These are phyloP conservation scores for Protobothrops mucrosquamatus DNA, from an alignment of 2,113 vertebrate species.

Conservation along the genomic window DNA sequence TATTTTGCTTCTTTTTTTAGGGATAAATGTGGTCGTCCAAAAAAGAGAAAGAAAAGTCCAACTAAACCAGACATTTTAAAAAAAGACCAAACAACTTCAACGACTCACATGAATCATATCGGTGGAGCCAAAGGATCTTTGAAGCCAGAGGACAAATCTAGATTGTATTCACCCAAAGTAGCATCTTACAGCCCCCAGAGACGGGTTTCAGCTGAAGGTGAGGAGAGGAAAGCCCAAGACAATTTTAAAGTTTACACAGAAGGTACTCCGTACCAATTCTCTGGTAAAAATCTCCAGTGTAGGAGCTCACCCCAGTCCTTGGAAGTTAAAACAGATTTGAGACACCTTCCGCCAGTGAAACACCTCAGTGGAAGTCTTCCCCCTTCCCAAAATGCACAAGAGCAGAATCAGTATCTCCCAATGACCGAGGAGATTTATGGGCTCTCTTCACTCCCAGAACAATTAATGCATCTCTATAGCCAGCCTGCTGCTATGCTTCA, in stretches of 20 bases:
- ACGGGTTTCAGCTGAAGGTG: conserved; percentile 64
- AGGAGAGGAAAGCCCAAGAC: conserved; percentile 76
- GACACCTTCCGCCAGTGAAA: conserved; percentile 59
- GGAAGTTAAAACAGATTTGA: conserved; percentile 57
- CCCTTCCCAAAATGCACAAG: conserved; percentile 58
- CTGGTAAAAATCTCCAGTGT: conserved; percentile 57
- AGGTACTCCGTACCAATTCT: conserved; percentile 73
- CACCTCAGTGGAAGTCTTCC: conserved; percentile 67
- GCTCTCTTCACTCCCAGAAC: conserved; percentile 77
- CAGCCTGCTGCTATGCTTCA: conserved; percentile 87
- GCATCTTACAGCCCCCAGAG: conserved; percentile 68
- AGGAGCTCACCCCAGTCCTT: conserved; percentile 57
- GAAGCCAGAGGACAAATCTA: conserved; percentile 73
- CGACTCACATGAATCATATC: conserved; percentile 81
- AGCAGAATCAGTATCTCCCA: conserved; percentile 74
- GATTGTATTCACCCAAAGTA: conserved; percentile 69
- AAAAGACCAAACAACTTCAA: conserved; percentile 95
- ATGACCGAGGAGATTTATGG: conserved; percentile 70
- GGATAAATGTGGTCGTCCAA: conserved; percentile 69
- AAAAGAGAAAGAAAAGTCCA: conserved; percentile 73
- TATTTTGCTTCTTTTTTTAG: conserved; percentile 56
- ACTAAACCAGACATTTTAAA: conserved; percentile 84
- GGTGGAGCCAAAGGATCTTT: conserved; percentile 62
- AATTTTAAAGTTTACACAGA: conserved; percentile 90
- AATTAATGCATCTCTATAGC: conserved; percentile 86